A percentile compares a stretch with the other conserved stretches of the same genome.
phyloP scores from a whole-genome alignment of 37 sponge, comb jelly and placozoan genomes.

The Geodia barretti region DNA sequence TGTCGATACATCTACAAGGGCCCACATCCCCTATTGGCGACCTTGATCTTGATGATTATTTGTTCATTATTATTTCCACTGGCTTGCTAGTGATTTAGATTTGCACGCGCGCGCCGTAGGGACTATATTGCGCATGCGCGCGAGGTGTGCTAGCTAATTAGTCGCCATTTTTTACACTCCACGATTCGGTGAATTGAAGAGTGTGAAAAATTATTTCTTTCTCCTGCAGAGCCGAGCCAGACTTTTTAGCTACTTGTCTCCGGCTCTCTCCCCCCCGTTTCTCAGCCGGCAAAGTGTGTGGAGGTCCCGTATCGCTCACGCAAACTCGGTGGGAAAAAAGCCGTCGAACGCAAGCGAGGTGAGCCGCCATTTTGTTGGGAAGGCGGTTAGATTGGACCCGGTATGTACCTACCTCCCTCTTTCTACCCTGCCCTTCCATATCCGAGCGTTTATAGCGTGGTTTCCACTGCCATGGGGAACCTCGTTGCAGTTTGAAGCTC shows the following conservation, averaged over 20 bases:
- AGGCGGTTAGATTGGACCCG: not conserved
- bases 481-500: too few relatives aligned
- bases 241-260: not conserved
- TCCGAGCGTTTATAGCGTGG: too few relatives aligned
- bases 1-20: not conserved
- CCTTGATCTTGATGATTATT: not conserved
- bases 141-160: not conserved
- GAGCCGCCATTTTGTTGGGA: slow-evolving; percentile 61
- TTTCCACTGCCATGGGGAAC: too few relatives aligned
- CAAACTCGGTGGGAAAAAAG: not conserved
- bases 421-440: too few relatives aligned
- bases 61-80: too few relatives aligned
- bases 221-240: slow-evolving; percentile 59
- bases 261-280: too few relatives aligned
- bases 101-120: not conserved
- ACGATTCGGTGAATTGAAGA: slow-evolving; percentile 39
- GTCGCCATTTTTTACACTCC: slow-evolving; percentile 45
- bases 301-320: not conserved
- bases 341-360: slow-evolving; percentile 14
- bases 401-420: too few relatives aligned
- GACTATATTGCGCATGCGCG: slow-evolving; percentile 42
- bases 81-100: not conserved
- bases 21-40: not conserved
- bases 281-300: not conserved
- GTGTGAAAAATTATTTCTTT: slow-evolving; percentile 50